Percentiles rank a stretch among this genome's conserved stretches.
Evolutionary conservation across 2,888 invertebrate genomes (phyloP).

Genomic region (Lagria hirta): DNA sequence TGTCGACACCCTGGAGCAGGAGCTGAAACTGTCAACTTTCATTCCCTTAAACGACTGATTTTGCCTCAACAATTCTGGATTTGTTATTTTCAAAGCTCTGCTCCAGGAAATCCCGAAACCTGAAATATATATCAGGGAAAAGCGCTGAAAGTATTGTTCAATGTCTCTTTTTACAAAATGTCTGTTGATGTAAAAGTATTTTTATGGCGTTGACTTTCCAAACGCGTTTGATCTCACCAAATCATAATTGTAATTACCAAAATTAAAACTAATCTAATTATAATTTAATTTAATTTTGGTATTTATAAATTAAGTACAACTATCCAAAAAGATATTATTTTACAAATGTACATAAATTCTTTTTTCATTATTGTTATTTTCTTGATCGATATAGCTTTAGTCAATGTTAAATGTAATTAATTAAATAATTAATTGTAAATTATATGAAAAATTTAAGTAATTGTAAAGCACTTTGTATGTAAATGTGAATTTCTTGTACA

Average conservation of each 20-base stretch:
- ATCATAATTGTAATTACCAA: background rate
- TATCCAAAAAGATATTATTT: constrained; percentile 20
- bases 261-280: background rate
- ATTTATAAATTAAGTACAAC: constrained; percentile 11
- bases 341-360: constrained; percentile 19
- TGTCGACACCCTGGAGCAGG: constrained; percentile 39
- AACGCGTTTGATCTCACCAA: background rate
- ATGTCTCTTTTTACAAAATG: constrained; percentile 11
- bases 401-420: constrained; percentile 39
- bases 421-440: constrained; percentile 35
- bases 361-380: constrained; percentile 33
- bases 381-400: constrained; percentile 35
- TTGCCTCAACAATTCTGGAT: constrained; percentile 27
- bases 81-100: constrained; percentile 26
- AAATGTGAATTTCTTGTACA: constrained; percentile 37
- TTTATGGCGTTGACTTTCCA: constrained; percentile 15
- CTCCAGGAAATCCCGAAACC: constrained; percentile 10
- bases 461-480: constrained; percentile 41
- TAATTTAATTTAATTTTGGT: constrained; percentile 1
- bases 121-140: constrained; percentile 19
- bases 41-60: constrained; percentile 40
- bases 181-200: constrained; percentile 13
- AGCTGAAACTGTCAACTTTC: constrained; percentile 45
- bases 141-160: constrained; percentile 20
- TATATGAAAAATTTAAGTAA: constrained; percentile 32